Evolutionary conservation across 2,888 invertebrate genomes (phyloP).

Genomic region (Andrena flavipes): DNA sequence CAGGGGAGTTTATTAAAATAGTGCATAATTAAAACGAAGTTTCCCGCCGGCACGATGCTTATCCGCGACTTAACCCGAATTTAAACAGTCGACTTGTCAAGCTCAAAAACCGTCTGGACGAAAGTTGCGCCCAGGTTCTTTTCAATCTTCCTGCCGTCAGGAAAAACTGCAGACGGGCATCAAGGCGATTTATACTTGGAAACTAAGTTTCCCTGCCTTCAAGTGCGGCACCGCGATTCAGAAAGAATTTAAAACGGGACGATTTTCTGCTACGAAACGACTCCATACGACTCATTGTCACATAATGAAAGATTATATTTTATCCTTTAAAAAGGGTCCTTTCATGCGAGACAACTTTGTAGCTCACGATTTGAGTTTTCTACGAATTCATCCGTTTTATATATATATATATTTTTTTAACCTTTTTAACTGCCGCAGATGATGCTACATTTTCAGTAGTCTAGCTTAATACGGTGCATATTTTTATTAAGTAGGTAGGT

Average conservation of each 20-base stretch:
- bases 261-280: background rate
- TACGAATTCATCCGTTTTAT: too few relatives aligned
- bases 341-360: too few relatives aligned
- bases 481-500: too few relatives aligned
- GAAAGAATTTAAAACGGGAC: constrained; percentile 29
- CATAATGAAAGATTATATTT: constrained; percentile 6
- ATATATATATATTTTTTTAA: too few relatives aligned
- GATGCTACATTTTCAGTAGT: too few relatives aligned
- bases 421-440: too few relatives aligned
- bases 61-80: constrained; percentile 54
- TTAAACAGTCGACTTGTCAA: constrained; percentile 55
- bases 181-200: constrained; percentile 46
- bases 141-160: constrained; percentile 29
- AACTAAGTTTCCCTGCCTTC: constrained; percentile 24
- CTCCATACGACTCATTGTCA: background rate
- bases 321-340: background rate
- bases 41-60: constrained; percentile 42
- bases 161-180: constrained; percentile 33
- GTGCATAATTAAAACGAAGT: constrained; percentile 55
- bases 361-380: too few relatives aligned
- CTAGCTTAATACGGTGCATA: too few relatives aligned
- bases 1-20: constrained; percentile 50
- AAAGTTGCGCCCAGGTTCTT: constrained; percentile 24
- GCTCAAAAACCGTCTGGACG: constrained; percentile 39
- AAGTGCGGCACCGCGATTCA: constrained; percentile 7